Conservation (phyloP, 2,797 vertebrate species). For the Rhabdomys pumilio region DNA sequence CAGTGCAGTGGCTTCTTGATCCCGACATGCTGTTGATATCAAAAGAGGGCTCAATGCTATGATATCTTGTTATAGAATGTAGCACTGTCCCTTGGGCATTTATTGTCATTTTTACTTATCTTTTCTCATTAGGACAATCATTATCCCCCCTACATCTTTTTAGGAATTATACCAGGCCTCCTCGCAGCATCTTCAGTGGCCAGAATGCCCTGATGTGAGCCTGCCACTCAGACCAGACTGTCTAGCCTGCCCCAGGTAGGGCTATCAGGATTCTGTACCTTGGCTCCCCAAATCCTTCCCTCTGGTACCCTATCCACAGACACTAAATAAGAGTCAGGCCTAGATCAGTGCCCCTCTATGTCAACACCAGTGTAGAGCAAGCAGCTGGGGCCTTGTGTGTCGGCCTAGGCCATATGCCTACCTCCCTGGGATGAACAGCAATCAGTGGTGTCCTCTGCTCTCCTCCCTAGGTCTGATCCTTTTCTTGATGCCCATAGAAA, state of each 20-base stretch:
- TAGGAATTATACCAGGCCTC: not conserved
- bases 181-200: fast-evolving
- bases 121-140: not conserved
- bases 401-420: fast-evolving
- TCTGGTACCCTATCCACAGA: not conserved
- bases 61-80: not conserved
- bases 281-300: fast-evolving
- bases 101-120: not conserved
- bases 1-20: not conserved
- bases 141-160: not conserved
- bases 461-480: not conserved
- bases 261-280: fast-evolving
- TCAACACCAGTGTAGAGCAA: fast-evolving
- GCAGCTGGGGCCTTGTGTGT: too few species aligned
- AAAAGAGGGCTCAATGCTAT: not conserved
- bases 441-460: too few species aligned
- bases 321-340: fast-evolving
- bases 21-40: not conserved
- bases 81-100: not conserved
- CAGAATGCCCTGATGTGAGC: not conserved
- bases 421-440: not conserved
- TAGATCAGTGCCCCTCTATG: not conserved
- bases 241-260: not conserved
- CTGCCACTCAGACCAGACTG: not conserved
- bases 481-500: not conserved